Conservation (phyloP, 2,113 vertebrate genomes). For the Sinocyclocheilus rhinocerous region DNA sequence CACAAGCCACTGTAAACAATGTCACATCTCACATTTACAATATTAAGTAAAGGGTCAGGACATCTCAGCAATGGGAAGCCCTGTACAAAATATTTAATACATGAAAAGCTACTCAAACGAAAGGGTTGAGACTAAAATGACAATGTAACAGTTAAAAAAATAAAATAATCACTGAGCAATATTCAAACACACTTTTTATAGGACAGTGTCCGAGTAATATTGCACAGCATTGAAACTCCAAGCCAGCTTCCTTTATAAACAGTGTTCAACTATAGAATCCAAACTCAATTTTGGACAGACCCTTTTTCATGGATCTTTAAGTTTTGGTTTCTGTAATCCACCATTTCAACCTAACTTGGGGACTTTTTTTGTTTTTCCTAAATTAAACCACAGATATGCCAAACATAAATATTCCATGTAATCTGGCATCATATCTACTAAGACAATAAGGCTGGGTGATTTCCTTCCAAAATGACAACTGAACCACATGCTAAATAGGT, state of each 20-base stretch:
- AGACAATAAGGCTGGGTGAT: conserved; percentile 15
- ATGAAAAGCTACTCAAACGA: conserved; percentile 24
- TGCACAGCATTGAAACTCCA: conserved; percentile 39
- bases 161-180: conserved; percentile 28
- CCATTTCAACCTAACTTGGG: neutral
- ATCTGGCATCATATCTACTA: neutral
- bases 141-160: neutral
- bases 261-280: conserved; percentile 29
- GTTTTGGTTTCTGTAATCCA: neutral
- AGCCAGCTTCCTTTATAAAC: conserved; percentile 17
- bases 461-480: conserved; percentile 14
- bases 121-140: conserved; percentile 1
- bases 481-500: conserved; percentile 46
- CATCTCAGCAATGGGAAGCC: neutral
- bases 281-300: neutral
- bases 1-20: conserved; percentile 34
- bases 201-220: conserved; percentile 36
- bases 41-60: conserved; percentile 16
- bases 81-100: conserved; percentile 7
- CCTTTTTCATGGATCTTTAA: neutral
- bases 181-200: conserved; percentile 29
- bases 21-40: conserved; percentile 39
- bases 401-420: neutral
- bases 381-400: neutral
- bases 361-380: neutral